Percentiles rank a stretch among this genome's conserved stretches.
phyloP scores from a whole-genome alignment of 2,113 vertebrate species.

The Sorex araneus region DNA sequence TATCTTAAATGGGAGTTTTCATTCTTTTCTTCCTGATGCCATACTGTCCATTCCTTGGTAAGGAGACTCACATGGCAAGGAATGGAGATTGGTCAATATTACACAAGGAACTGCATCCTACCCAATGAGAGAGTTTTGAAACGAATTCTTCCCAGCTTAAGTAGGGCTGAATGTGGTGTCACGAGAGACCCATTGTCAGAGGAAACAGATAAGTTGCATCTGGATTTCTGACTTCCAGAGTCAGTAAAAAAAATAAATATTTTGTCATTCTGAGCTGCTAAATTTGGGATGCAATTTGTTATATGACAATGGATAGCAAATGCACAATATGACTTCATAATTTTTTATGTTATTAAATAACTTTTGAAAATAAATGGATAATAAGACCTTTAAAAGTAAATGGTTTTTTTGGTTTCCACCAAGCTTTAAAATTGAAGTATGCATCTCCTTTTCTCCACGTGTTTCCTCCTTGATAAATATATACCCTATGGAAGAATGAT shows the following conservation, averaged over 20 bases:
- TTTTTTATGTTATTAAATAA: background rate
- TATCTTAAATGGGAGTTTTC: too few species aligned
- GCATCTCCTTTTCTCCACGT: background rate
- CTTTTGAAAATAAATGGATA: too few species aligned
- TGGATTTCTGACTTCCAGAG: background rate
- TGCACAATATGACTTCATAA: accelerated
- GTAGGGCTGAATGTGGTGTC: background rate
- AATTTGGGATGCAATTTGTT: background rate
- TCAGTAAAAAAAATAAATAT: background rate
- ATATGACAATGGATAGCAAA: background rate
- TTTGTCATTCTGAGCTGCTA: background rate
- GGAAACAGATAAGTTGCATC: background rate
- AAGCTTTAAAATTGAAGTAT: background rate
- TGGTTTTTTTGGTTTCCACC: too few species aligned
- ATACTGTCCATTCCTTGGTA: background rate
- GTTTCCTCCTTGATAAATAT: background rate
- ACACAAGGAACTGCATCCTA: background rate
- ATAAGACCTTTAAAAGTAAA: too few species aligned
- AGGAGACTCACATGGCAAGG: background rate
- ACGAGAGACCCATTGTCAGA: background rate
- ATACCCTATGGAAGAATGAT: background rate
- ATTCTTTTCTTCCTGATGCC: background rate
- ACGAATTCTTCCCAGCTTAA: background rate
- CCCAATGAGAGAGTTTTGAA: background rate
- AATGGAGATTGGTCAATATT: background rate